Conservation (phyloP, 2,797 vertebrate species). For the Pipistrellus kuhlii region DNA sequence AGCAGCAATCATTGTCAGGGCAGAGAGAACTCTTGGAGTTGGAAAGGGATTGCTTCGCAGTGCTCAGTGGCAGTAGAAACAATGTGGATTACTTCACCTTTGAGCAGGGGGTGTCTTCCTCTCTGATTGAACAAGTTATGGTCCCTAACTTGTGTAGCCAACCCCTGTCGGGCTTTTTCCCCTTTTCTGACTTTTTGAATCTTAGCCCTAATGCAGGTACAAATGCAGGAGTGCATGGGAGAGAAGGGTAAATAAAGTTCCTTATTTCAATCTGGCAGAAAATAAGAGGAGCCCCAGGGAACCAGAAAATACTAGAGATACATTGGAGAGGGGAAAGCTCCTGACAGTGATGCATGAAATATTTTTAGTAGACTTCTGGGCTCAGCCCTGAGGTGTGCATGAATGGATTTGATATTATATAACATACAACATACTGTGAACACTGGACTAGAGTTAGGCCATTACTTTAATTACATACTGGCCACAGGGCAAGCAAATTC, state of each 20-base stretch:
- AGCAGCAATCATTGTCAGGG: neutral
- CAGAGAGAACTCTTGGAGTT: neutral
- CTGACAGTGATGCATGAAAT: neutral
- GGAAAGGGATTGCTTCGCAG: neutral
- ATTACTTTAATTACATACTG: neutral
- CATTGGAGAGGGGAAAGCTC: neutral
- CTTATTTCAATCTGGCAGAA: neutral
- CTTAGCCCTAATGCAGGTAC: neutral
- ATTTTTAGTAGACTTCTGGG: neutral
- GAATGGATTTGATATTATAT: neutral
- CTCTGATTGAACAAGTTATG: neutral
- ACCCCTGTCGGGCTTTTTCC: neutral
- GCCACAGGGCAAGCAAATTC: neutral
- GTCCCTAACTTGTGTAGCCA: neutral
- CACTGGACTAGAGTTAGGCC: neutral
- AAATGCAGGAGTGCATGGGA: neutral
- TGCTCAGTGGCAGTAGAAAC: neutral
- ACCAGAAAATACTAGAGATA: neutral
- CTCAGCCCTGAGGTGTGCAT: neutral
- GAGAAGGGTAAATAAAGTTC: neutral
- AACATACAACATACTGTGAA: neutral
- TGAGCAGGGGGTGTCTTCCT: neutral
- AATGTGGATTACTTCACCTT: neutral
- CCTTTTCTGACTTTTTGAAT: neutral
- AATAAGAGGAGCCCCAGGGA: neutral